Percentiles rank a stretch among this genome's conserved stretches.
Evolutionary conservation across 92 coral and sea anemone species (phyloP).

Genomic region (Umimayanthus kanabou): DNA sequence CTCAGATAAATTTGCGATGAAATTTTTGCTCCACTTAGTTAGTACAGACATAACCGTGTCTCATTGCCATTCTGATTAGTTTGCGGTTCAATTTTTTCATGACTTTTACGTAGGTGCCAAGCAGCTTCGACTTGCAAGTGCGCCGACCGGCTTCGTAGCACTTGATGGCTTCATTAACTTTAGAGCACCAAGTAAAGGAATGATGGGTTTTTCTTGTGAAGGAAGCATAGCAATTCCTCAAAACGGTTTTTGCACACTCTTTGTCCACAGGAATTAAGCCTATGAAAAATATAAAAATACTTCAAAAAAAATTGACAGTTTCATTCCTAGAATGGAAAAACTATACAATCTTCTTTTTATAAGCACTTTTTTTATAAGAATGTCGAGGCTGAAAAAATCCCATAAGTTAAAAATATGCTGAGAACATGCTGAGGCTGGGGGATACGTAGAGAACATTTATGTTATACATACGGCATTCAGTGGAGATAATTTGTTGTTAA

Average conservation of each 20-base stretch:
- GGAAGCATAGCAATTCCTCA: background rate
- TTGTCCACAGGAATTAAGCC: background rate
- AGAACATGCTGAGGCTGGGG: too few relatives aligned
- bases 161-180: background rate
- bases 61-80: background rate
- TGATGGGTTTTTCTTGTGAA: background rate
- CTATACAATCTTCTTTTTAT: too few relatives aligned
- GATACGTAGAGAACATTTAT: too few relatives aligned
- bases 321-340: background rate
- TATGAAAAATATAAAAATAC: background rate
- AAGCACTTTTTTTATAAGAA: too few relatives aligned
- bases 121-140: background rate
- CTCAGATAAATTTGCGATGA: too few relatives aligned
- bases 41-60: background rate
- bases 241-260: background rate
- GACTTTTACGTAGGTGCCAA: background rate
- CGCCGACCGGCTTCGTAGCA: background rate
- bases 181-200: background rate
- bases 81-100: background rate
- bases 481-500: too few relatives aligned
- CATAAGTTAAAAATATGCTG: too few relatives aligned
- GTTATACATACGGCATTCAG: too few relatives aligned
- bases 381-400: too few relatives aligned
- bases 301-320: background rate
- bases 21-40: too few relatives aligned